A percentile compares a stretch with the other conserved stretches of the same genome.
These are phyloP conservation scores for Zoanthus sansibaricus DNA, from an alignment of 92 coral and sea anemone genomes.

Conservation along the genomic window DNA sequence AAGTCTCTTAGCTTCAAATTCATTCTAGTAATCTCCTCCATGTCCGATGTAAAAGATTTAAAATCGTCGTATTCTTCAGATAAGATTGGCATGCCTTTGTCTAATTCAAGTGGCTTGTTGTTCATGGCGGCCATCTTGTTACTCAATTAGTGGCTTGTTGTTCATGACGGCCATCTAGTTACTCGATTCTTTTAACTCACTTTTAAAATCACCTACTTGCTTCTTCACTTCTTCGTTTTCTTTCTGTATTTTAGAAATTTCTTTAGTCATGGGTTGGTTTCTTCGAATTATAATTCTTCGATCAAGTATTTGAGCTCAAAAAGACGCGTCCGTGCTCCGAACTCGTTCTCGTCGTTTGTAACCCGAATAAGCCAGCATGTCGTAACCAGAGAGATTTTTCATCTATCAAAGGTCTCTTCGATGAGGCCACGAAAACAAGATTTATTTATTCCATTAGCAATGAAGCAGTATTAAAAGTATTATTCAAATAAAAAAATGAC, in stretches of 20 bases:
- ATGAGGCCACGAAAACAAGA: no score
- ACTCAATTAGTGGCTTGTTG: constrained; percentile 17
- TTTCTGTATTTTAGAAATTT: constrained; percentile 28
- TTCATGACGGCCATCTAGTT: constrained; percentile 49
- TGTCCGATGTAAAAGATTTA: no score
- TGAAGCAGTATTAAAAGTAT: no score
- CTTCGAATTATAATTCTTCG: neutral
- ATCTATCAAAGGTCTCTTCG: no score
- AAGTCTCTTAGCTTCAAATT: no score
- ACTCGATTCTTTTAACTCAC: constrained; percentile 19
- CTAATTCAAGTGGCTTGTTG: constrained; percentile 36
- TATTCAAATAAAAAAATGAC: no score
- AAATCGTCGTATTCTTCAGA: constrained; percentile 48
- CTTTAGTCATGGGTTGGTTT: constrained; percentile 32
- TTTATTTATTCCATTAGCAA: no score
- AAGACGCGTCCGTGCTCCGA: neutral
- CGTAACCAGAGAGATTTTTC: no score
- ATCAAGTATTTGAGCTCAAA: constrained; percentile 7
- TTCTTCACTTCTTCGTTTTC: constrained; percentile 48
- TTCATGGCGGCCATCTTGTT: constrained; percentile 51
- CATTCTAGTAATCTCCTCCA: no score
- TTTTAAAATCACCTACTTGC: constrained; percentile 12
- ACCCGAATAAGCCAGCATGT: no score
- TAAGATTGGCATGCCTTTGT: constrained; percentile 34
- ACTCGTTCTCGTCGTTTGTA: no score